Conservation (phyloP, 30 jellyfish, hydroid and myxozoan species). For the Rhopilema esculentum region DNA sequence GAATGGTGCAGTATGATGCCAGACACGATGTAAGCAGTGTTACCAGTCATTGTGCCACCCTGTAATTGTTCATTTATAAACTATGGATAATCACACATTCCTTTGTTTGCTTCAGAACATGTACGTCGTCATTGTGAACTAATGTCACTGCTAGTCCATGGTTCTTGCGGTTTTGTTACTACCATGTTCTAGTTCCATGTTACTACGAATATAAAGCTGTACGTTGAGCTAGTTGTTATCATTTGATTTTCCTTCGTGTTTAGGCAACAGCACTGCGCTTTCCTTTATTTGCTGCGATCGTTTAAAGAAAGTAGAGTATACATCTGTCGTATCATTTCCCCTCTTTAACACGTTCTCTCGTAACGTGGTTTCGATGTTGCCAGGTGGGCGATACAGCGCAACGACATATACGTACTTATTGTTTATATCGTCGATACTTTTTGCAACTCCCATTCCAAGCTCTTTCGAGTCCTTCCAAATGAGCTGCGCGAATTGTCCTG, state of each 20-base stretch:
- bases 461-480: constrained; percentile 97
- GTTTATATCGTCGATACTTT: constrained; percentile 97
- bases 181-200: too few species aligned
- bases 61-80: background rate
- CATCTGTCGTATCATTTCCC: constrained; percentile 95
- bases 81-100: background rate
- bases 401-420: constrained; percentile 93
- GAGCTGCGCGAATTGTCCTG: constrained; percentile 98
- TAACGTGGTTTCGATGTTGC: constrained; percentile 91
- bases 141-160: too few species aligned
- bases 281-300: constrained; percentile 60
- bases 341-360: constrained; percentile 86
- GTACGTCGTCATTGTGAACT: background rate
- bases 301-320: constrained; percentile 91
- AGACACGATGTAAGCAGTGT: too few species aligned
- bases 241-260: background rate
- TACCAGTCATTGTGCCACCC: background rate
- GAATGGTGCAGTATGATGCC: too few species aligned
- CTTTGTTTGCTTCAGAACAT: background rate
- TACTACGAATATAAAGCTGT: too few species aligned
- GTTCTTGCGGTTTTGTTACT: too few species aligned
- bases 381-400: constrained; percentile 97
- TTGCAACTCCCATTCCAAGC: constrained; percentile 99
- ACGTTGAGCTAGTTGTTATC: constrained; percentile 16
- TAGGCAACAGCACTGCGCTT: constrained; percentile 42